Conservation (phyloP, 2,797 vertebrate genomes). For the Eulemur albifrons region DNA sequence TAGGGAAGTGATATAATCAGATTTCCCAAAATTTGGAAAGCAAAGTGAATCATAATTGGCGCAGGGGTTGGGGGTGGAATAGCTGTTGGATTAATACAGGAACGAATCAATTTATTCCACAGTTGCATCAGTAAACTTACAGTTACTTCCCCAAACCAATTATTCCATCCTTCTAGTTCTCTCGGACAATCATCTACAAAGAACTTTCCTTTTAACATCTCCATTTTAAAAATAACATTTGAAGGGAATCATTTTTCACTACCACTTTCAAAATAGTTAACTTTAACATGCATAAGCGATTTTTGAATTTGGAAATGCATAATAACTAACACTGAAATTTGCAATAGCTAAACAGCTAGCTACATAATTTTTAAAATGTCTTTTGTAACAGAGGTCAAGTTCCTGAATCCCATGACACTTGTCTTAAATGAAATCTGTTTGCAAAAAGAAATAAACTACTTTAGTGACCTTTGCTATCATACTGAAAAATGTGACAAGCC, state of each 20-base stretch:
- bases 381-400: not conserved
- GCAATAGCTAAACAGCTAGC: not conserved
- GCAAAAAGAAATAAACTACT: not conserved
- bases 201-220: not conserved
- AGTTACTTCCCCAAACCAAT: not conserved
- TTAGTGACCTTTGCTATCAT: not conserved
- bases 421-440: not conserved
- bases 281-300: not conserved
- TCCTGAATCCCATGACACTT: not conserved
- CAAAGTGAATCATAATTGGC: not conserved
- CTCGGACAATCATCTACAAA: not conserved
- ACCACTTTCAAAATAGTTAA: not conserved
- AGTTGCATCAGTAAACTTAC: not conserved
- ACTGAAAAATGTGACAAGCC: not conserved
- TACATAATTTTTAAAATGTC: not conserved
- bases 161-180: not conserved
- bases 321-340: not conserved
- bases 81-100: not conserved
- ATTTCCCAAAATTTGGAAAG: not conserved
- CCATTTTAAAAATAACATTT: not conserved
- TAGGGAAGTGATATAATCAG: not conserved
- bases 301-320: not conserved
- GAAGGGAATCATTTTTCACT: not conserved
- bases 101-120: not conserved
- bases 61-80: not conserved